Base-by-base conservation (phyloP, 2,797 vertebrate species). In the Xenops minutus region DNA sequence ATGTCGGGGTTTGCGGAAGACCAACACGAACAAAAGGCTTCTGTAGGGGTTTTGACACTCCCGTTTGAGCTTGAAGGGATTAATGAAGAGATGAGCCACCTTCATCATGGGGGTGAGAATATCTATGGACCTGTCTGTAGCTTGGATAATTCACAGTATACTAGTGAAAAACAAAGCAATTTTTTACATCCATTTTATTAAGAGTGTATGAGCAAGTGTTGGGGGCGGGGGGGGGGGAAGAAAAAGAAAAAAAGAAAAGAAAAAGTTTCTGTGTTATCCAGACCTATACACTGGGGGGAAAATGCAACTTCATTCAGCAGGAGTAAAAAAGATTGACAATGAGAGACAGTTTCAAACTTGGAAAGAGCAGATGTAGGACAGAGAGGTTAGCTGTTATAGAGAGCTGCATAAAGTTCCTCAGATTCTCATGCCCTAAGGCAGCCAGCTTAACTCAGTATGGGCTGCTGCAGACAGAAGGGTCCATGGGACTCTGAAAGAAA, bases 251-350 rank as follows among this genome's bases (percentile, higher is more conserved):
- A 17, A 52, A 34, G 26, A 32, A 49, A 73, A 64, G 1, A 7
- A 56, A 52, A 83, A 43, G 2, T 54, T 89, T 54, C 24, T 75
- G 4, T 36, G 20, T 6, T 86, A 30, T 15, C 20, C 32, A 36
- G 16, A 32, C 30, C 29, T 46, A 58, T 41, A n/a, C 5, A 12
- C 5, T 32, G 26, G 7, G 8, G 9, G 2, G 0, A 5, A 6
- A 34, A 54, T 9, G 9, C 12, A 80, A 30, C 14, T 46, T 87
- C 85, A 2, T n/a, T 76, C 48, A 83, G 5, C 2, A 49, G 29
- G 6, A 77, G 10, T 55, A 5, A 63, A 74, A 85, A 48, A 23
- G 6, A 24, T 36, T 68, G 7, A 10, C 63, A n/a, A 79, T 9
- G 11, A 87, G 36, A 55, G 22, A 41, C 3, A 75, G 19, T 56